Conservation (phyloP, 2,888 invertebrate genomes). For the Celastrina argiolus region DNA sequence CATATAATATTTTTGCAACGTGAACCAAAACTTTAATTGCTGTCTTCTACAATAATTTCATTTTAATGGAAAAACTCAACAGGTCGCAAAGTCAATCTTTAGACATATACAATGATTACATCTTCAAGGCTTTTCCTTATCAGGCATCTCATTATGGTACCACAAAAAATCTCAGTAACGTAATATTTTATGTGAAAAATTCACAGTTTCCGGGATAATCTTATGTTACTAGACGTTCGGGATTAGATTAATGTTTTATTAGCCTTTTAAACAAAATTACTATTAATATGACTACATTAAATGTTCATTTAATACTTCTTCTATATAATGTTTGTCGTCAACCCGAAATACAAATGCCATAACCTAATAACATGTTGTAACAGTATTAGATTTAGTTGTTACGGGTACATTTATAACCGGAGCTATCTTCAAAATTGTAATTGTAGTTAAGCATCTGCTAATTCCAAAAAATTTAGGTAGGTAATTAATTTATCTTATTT, state of each 20-base stretch:
- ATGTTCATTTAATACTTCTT: background rate
- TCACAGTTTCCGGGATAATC: slow-evolving; percentile 24
- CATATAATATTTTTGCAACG: too few species aligned
- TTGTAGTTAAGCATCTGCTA: too few species aligned
- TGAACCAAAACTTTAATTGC: background rate
- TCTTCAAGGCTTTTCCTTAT: slow-evolving; percentile 51
- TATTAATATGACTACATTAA: too few species aligned
- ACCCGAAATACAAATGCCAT: background rate
- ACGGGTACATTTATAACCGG: background rate
- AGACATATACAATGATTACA: slow-evolving; percentile 32
- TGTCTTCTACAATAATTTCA: background rate
- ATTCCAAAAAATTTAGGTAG: too few species aligned
- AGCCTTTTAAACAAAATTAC: background rate
- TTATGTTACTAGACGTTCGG: background rate
- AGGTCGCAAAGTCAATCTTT: slow-evolving; percentile 13
- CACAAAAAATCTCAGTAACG: slow-evolving; percentile 35
- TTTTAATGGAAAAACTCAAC: background rate
- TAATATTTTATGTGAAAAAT: slow-evolving; percentile 21
- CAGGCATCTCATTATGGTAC: slow-evolving; percentile 38
- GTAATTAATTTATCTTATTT: too few species aligned
- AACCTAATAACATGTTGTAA: background rate
- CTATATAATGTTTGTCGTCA: background rate
- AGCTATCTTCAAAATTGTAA: background rate
- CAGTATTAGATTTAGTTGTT: background rate
- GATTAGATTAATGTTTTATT: background rate